phyloP scores from a whole-genome alignment of 2,797 vertebrate genomes.

The Pseudochirops corinnae region DNA sequence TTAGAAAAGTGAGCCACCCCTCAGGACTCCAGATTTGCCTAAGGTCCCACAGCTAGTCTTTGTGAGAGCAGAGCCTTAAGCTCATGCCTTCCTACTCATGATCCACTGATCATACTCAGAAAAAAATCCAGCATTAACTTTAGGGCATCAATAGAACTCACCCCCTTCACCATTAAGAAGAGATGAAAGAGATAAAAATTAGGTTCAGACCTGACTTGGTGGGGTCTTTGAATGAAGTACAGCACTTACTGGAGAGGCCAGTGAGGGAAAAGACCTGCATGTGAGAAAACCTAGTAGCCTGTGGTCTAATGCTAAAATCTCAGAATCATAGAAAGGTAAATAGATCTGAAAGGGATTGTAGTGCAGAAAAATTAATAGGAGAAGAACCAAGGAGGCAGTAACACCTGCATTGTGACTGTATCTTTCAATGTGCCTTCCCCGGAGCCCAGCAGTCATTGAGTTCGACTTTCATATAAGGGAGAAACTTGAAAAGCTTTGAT shows the following conservation, averaged over 20 bases:
- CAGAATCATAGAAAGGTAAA: not conserved
- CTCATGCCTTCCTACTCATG: not conserved
- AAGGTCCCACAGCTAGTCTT: not conserved
- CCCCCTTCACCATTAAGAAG: not conserved
- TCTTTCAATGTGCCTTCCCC: not conserved
- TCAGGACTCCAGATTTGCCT: not conserved
- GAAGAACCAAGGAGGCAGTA: not conserved
- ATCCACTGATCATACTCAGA: not conserved
- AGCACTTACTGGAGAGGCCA: slow-evolving; percentile 5
- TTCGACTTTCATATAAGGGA: slow-evolving; percentile 3
- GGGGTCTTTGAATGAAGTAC: slow-evolving; percentile 47
- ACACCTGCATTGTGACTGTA: not conserved
- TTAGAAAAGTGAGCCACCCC: not conserved
- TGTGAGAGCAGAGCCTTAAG: not conserved
- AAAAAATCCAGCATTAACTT: not conserved
- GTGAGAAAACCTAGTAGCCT: not conserved
- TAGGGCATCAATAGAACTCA: not conserved
- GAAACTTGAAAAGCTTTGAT: slow-evolving; percentile 26
- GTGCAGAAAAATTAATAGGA: slow-evolving; percentile 28
- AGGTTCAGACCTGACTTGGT: slow-evolving; percentile 47
- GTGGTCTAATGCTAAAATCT: not conserved
- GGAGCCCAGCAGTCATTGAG: not conserved
- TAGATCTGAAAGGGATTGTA: slow-evolving; percentile 11
- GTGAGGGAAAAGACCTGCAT: not conserved
- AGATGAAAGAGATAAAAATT: slow-evolving; percentile 45